Base-by-base conservation (phyloP, 2,113 vertebrate genomes). In the Onychorhynchus coronatus region DNA sequence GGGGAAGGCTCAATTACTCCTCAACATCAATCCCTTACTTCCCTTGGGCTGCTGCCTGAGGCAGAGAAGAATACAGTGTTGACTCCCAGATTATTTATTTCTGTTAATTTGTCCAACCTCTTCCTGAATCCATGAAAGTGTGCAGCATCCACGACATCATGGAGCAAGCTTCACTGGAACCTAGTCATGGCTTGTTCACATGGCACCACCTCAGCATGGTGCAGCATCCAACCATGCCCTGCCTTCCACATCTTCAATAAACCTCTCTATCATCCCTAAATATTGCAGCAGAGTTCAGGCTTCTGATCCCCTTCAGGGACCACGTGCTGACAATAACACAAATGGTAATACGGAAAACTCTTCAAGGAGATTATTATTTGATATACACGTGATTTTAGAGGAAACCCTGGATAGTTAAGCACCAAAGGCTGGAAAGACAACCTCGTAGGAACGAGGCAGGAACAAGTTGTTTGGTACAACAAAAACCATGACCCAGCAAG, bases 381-480 rank as follows among this genome's bases (percentile, higher is more conserved):
- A 44, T 44, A 50, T 8, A 44, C 22, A 27, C 4, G 28, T 28
- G 77, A 46, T 23, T 58, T n/a, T 11, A 74, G 39, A 39, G 58
- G 73, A 73, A 37, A 20, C 33, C 68, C 52, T 18, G 55, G 41
- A 8, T 2, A 63, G 23, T n/a, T 59, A 33, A 67, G 50, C 12
- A 46, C 15, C 33, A 8, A 39, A 17, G 12, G 14, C 0, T 55
- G 52, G 4, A 2, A 74, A 81, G 31, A 20, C 44, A 59, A 16
- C 0, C 11, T 41, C 52, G 1, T 10, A 27, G n/a, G 42, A 81
- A 35, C 0, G 0, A 44, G 52, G n/a, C 37, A 37, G 5, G 37
- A 56, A 39, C 19, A 42, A 65, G 18, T 44, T 50, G 6, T 53
- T 56, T 28, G 27, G 24, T n/a, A 22, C n/a, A 6, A 58, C 16